phyloP scores from a whole-genome alignment of 2,888 invertebrate species.

The Rhabditophanes sp. region DNA sequence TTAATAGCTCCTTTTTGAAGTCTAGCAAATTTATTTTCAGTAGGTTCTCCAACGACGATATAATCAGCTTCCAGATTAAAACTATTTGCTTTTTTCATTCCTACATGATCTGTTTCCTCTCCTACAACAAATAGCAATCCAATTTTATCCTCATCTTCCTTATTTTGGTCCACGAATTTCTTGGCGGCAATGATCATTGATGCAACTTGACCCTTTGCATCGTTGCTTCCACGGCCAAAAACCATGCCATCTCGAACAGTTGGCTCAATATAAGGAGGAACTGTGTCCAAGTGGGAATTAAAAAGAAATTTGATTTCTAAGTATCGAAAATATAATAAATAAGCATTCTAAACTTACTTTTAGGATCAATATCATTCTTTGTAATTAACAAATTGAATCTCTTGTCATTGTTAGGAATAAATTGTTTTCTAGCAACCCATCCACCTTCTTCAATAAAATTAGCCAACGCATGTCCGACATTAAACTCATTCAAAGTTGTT shows the following conservation, averaged over 20 bases:
- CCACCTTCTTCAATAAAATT: constrained; percentile 16
- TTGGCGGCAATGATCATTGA: constrained; percentile 32
- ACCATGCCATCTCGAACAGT: constrained; percentile 18
- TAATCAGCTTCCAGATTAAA: constrained; percentile 25
- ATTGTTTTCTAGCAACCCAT: constrained; percentile 19
- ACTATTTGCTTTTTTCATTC: constrained; percentile 34
- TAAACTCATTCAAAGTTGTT: constrained; percentile 26
- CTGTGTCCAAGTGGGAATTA: constrained; percentile 41
- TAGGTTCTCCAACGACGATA: constrained; percentile 40
- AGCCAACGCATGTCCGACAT: too few relatives aligned
- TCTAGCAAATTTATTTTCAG: constrained; percentile 30
- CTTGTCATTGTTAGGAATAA: constrained; percentile 8
- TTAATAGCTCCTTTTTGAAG: constrained; percentile 36
- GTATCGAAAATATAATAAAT: too few relatives aligned
- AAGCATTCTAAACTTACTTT: not conserved
- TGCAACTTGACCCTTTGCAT: constrained; percentile 39
- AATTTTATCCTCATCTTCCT: constrained; percentile 19
- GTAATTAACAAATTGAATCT: constrained; percentile 25
- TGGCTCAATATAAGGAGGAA: constrained; percentile 36
- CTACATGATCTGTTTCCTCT: constrained; percentile 37
- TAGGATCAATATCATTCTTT: constrained; percentile 3
- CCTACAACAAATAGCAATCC: constrained; percentile 38
- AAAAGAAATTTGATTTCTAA: constrained; percentile 23
- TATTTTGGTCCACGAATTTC: constrained; percentile 14
- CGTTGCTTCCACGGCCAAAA: constrained; percentile 35